Conservation (phyloP, 2,113 vertebrate species). For the Dicerorhinus sumatrensis region DNA sequence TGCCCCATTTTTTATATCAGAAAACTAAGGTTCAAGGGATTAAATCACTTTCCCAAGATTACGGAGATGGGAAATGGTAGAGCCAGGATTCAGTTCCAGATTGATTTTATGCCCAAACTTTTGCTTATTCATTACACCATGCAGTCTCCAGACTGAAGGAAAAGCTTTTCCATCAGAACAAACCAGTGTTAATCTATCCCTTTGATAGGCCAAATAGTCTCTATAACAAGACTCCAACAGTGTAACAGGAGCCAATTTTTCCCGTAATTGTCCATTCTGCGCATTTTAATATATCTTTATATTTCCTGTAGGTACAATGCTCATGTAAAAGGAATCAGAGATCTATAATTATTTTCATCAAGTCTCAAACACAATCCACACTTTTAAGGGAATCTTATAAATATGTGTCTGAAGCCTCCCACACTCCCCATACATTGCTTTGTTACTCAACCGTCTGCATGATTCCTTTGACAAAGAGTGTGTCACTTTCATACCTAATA, state of each 20-base stretch:
- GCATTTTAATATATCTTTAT: slow-evolving; percentile 11
- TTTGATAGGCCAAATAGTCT: slow-evolving; percentile 37
- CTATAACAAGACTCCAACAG: background rate
- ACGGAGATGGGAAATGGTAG: background rate
- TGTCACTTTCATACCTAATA: slow-evolving; percentile 68
- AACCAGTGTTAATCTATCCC: slow-evolving; percentile 38
- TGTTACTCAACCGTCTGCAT: background rate
- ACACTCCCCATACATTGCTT: background rate
- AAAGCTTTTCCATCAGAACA: background rate
- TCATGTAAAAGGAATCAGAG: background rate
- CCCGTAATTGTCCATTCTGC: background rate
- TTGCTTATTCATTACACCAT: background rate
- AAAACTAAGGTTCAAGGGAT: slow-evolving; percentile 12
- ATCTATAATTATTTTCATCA: background rate
- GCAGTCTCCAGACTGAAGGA: background rate
- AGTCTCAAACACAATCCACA: background rate
- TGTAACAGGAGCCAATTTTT: background rate
- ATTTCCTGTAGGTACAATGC: background rate
- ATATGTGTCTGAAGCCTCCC: background rate
- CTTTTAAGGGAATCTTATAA: slow-evolving; percentile 36
- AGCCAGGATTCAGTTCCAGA: slow-evolving; percentile 29
- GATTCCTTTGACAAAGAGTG: slow-evolving; percentile 62
- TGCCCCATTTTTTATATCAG: background rate
- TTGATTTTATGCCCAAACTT: slow-evolving; percentile 40
- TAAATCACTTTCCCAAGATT: background rate